These are phyloP conservation scores for Halictus ligatus DNA, from an alignment of 2,888 invertebrate species.

Conservation along the genomic window DNA sequence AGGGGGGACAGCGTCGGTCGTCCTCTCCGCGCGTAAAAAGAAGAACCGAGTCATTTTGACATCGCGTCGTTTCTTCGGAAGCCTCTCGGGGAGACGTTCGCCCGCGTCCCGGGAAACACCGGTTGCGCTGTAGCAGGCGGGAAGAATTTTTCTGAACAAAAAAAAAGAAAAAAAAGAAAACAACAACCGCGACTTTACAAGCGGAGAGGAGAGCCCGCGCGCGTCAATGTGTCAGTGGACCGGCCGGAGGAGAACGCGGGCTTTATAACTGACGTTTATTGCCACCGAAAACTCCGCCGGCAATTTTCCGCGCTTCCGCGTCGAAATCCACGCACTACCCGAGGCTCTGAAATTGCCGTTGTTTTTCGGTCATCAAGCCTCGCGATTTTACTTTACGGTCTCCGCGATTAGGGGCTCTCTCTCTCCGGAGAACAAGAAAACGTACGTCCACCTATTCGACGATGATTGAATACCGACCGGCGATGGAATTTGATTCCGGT, in stretches of 20 bases:
- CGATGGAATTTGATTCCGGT: too few relatives aligned
- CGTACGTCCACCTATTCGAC: background rate
- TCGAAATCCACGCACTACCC: background rate
- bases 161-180: too few relatives aligned
- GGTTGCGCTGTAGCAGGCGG: conserved; percentile 10
- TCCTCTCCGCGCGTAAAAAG: background rate
- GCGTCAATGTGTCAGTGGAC: conserved; percentile 76
- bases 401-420: background rate
- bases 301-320: conserved; percentile 38
- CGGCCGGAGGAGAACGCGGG: conserved; percentile 68
- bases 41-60: conserved; percentile 12
- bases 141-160: conserved; percentile 49
- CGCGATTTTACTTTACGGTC: background rate
- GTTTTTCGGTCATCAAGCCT: background rate
- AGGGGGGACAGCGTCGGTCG: conserved; percentile 11
- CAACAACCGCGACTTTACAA: conserved; percentile 53
- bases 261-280: conserved; percentile 69
- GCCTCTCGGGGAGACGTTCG: background rate
- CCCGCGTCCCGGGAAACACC: conserved; percentile 42
- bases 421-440: background rate
- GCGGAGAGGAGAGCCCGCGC: conserved; percentile 27
- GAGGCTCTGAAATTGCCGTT: background rate
- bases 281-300: conserved; percentile 50
- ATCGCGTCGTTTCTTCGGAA: conserved; percentile 29
- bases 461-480: too few relatives aligned